Evolutionary conservation across 2,888 invertebrate genomes (phyloP).

Genomic region (Danaus chrysippus): DNA sequence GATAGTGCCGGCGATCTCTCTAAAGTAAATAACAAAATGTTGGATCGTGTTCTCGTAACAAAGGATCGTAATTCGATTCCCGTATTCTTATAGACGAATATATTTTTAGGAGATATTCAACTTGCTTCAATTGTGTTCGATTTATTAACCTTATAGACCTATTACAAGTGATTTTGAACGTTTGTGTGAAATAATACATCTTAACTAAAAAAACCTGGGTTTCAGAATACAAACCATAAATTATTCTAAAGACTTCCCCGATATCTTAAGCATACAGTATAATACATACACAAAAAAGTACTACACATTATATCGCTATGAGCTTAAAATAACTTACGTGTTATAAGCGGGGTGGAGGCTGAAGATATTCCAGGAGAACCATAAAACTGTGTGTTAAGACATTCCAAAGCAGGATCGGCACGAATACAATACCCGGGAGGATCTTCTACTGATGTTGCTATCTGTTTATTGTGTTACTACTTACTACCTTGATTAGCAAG

Average conservation of each 20-base stretch:
- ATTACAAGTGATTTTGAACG: too few species aligned
- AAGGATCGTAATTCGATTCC: constrained; percentile 3
- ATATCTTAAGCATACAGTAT: too few species aligned
- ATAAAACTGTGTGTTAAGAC: constrained; percentile 61
- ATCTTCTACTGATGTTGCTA: constrained; percentile 42
- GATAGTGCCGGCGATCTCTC: constrained; percentile 56
- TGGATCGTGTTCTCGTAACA: neutral
- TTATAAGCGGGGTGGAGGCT: constrained; percentile 51
- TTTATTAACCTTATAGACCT: too few species aligned
- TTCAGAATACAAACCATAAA: too few species aligned
- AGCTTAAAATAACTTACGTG: constrained; percentile 42
- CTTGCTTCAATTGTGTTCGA: too few species aligned
- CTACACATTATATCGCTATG: neutral
- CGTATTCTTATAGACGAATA: neutral
- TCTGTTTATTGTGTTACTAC: constrained; percentile 35
- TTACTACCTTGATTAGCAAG: constrained; percentile 1
- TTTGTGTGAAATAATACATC: too few species aligned
- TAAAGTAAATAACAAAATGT: constrained; percentile 31
- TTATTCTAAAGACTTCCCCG: too few species aligned
- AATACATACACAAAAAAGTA: too few species aligned
- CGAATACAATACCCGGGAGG: constrained; percentile 53
- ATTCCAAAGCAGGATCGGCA: constrained; percentile 61
- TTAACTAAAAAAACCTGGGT: too few species aligned
- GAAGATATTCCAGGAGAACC: constrained; percentile 54
- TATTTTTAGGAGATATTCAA: neutral